These are phyloP conservation scores for Pycnomerus fuliginosus DNA, from an alignment of 2,888 invertebrate genomes.

Conservation along the genomic window DNA sequence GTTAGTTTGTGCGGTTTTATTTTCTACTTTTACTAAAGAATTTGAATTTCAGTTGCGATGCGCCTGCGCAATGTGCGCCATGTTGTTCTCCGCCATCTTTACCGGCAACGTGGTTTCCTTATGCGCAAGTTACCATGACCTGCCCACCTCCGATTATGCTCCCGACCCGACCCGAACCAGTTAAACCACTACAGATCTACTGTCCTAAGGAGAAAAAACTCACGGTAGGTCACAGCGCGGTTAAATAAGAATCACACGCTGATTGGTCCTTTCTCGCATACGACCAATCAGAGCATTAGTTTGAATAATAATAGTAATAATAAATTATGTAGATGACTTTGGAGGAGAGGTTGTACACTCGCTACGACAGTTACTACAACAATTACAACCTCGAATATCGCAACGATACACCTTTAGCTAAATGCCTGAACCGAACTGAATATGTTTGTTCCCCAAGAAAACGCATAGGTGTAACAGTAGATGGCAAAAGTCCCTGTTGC, in stretches of 20 bases:
- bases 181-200: slow-evolving; percentile 42
- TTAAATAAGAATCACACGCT: not conserved
- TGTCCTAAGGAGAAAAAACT: slow-evolving; percentile 22
- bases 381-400: slow-evolving; percentile 46
- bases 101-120: slow-evolving; percentile 27
- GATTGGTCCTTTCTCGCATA: not conserved
- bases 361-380: slow-evolving; percentile 47
- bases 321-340: slow-evolving; percentile 24
- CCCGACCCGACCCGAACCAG: slow-evolving; percentile 42
- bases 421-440: slow-evolving; percentile 1
- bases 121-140: slow-evolving; percentile 39
- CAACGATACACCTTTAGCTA: slow-evolving; percentile 19
- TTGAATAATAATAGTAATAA: not conserved
- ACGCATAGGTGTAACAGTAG: slow-evolving; percentile 33
- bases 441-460: slow-evolving; percentile 7
- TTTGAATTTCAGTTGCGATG: no score
- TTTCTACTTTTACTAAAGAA: no score
- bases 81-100: no score
- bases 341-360: slow-evolving; percentile 32
- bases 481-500: slow-evolving; percentile 38
- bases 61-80: no score
- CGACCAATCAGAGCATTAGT: not conserved
- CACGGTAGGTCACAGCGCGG: not conserved
- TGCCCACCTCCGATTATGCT: slow-evolving; percentile 41
- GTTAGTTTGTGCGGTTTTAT: not conserved